These are phyloP conservation scores for Lycia hirtaria DNA, from an alignment of 2,888 invertebrate genomes.

Conservation along the genomic window DNA sequence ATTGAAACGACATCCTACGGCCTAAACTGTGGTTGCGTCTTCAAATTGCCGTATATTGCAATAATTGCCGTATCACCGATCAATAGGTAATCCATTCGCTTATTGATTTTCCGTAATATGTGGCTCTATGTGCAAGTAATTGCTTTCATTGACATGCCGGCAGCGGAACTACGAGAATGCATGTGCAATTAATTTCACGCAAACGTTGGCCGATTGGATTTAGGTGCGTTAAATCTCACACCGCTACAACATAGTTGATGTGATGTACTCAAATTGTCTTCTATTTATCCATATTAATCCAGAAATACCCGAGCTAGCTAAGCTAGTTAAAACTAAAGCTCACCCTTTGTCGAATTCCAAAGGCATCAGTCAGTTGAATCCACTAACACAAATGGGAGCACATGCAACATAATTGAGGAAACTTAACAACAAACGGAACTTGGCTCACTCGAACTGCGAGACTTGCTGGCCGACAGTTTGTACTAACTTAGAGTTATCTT, in stretches of 20 bases:
- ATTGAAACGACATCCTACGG: too few relatives aligned
- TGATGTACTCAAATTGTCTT: too few relatives aligned
- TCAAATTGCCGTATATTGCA: background rate
- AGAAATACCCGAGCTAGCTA: background rate
- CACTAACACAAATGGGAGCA: conserved; percentile 43
- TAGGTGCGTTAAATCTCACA: conserved; percentile 31
- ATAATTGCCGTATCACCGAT: conserved; percentile 1
- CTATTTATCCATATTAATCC: background rate
- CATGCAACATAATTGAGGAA: conserved; percentile 60
- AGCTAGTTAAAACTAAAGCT: conserved; percentile 3
- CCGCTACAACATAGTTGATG: background rate
- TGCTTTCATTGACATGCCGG: conserved; percentile 79
- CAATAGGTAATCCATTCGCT: conserved; percentile 54
- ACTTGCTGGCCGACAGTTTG: conserved; percentile 69
- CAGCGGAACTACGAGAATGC: conserved; percentile 69
- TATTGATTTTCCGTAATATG: conserved; percentile 51
- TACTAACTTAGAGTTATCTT: conserved; percentile 54
- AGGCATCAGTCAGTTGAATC: conserved; percentile 34
- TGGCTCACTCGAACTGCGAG: conserved; percentile 52
- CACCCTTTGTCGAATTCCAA: conserved; percentile 18
- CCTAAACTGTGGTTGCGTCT: conserved; percentile 50
- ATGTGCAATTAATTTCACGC: conserved; percentile 76
- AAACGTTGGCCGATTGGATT: conserved; percentile 64
- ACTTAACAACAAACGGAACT: conserved; percentile 67
- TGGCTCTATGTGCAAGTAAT: conserved; percentile 66